Conservation (phyloP, 2,888 invertebrate genomes). For the Laothoe populi region DNA sequence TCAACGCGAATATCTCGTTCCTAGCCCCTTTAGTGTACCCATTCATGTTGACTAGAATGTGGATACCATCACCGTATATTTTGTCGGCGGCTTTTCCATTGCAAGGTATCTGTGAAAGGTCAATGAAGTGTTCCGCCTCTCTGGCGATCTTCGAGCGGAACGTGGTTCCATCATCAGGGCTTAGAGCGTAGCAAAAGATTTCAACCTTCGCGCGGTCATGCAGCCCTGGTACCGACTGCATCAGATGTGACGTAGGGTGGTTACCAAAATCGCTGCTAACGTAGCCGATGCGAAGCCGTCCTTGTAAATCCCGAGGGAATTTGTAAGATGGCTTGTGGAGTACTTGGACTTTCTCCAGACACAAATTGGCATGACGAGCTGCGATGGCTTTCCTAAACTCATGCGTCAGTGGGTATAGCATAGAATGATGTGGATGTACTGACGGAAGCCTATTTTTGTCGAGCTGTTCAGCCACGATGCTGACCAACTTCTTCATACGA, state of each 20-base stretch:
- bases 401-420: conserved; percentile 99
- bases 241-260: conserved; percentile 99
- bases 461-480: conserved; percentile 98
- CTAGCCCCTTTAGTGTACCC: conserved; percentile 99
- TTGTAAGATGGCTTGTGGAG: conserved; percentile 96
- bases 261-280: conserved; percentile 99
- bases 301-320: conserved; percentile 88
- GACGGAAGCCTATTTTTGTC: conserved; percentile 98
- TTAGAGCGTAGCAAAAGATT: conserved; percentile 96
- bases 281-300: conserved; percentile 96
- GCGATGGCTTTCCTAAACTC: conserved; percentile 98
- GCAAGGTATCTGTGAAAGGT: conserved; percentile 96
- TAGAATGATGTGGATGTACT: conserved; percentile 99
- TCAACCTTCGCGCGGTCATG: conserved; percentile 95
- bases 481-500: conserved; percentile 98
- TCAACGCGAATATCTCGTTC: conserved; percentile 98
- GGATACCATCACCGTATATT: conserved; percentile 97
- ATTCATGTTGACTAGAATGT: conserved; percentile 99
- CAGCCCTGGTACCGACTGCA: conserved; percentile 99
- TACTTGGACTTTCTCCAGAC: conserved; percentile 98
- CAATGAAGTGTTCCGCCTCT: conserved; percentile 98
- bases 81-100: conserved; percentile 99
- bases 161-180: conserved; percentile 98
- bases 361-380: conserved; percentile 97
- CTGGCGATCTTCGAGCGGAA: conserved; percentile 98